These are phyloP conservation scores for Terrapene triunguis DNA, from an alignment of 2,113 vertebrate genomes.

Conservation along the genomic window DNA sequence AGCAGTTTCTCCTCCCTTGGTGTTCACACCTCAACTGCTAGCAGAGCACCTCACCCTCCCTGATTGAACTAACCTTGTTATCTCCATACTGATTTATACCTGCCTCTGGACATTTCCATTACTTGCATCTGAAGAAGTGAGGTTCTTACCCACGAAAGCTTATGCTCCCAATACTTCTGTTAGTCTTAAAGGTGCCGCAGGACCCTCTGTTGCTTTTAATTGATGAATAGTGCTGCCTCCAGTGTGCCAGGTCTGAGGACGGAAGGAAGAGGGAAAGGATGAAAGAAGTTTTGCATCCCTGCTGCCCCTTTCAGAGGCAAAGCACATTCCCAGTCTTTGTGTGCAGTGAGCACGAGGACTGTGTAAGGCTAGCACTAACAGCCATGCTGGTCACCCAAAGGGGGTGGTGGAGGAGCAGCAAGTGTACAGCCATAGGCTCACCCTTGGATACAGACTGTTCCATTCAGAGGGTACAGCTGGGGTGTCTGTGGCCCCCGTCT, in stretches of 20 bases:
- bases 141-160: too few relatives aligned
- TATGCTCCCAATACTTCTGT: too few relatives aligned
- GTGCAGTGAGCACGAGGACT: neutral
- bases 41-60: too few relatives aligned
- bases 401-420: neutral
- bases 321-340: neutral
- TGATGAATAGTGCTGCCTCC: neutral
- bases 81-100: too few relatives aligned
- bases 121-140: too few relatives aligned
- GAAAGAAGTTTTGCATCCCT: neutral
- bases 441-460: neutral
- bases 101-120: too few relatives aligned
- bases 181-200: too few relatives aligned
- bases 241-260: fast-evolving
- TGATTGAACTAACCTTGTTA: too few relatives aligned
- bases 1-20: too few relatives aligned
- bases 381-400: neutral
- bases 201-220: neutral
- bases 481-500: neutral
- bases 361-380: neutral
- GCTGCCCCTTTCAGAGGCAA: neutral
- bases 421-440: neutral
- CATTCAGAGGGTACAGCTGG: neutral
- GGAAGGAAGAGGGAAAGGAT: fast-evolving
- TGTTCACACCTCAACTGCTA: too few relatives aligned